Percentiles rank a stretch among this genome's conserved stretches.
These are phyloP conservation scores for Paratrypauchen microcephalus DNA, from an alignment of 2,797 vertebrate genomes.

Conservation along the genomic window DNA sequence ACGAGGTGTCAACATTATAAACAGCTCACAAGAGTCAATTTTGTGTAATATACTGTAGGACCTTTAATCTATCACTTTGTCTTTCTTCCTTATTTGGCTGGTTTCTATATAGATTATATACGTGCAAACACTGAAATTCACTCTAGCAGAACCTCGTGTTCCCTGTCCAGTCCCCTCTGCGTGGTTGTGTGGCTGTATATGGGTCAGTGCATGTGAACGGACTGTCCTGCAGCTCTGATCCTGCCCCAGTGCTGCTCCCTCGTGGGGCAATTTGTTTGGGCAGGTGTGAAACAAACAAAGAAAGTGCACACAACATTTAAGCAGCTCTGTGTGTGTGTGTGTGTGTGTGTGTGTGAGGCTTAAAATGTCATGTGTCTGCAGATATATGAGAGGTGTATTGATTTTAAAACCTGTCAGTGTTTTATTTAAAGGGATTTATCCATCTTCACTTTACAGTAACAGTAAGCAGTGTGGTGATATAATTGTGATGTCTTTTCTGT, in stretches of 20 bases:
- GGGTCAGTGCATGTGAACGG: background rate
- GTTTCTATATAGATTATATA: too few species aligned
- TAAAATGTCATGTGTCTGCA: background rate
- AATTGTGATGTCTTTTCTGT: background rate
- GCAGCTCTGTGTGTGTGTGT: background rate
- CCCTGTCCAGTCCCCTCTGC: background rate
- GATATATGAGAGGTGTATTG: background rate
- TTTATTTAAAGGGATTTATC: background rate
- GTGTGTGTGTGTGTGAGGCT: background rate
- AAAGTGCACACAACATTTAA: background rate
- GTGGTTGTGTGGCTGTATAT: background rate
- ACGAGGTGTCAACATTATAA: too few species aligned
- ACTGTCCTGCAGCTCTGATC: background rate
- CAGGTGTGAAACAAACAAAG: conserved; percentile 9
- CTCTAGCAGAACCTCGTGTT: too few species aligned
- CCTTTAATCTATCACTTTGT: background rate
- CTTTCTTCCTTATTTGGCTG: background rate
- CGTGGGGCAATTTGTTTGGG: conserved; percentile 3
- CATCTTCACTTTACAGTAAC: background rate
- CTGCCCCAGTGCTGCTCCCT: background rate
- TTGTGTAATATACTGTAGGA: too few species aligned
- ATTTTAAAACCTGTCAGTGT: background rate
- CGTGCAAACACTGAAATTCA: too few species aligned
- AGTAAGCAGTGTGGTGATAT: background rate
- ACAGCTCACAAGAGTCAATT: too few species aligned